Evolutionary conservation across 2,888 invertebrate species (phyloP).

Genomic region (Ectemnius cavifrons): DNA sequence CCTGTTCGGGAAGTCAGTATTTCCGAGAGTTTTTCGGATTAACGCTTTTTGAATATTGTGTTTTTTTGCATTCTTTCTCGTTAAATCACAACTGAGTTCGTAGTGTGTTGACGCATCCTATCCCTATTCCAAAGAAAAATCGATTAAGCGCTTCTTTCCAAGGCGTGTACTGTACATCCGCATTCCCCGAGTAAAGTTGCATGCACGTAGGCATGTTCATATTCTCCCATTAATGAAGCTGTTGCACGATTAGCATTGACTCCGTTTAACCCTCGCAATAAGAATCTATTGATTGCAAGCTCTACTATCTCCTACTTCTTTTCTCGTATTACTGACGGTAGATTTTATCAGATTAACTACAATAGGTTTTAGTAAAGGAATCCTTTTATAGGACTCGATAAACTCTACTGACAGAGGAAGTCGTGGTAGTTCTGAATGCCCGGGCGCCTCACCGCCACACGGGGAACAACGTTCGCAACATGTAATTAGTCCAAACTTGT

Average conservation of each 20-base stretch:
- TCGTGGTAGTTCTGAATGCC: slow-evolving; percentile 72
- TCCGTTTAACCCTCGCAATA: too few species aligned
- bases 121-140: too few species aligned
- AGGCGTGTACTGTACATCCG: too few species aligned
- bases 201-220: not conserved
- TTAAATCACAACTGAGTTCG: slow-evolving; percentile 36
- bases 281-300: too few species aligned
- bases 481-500: slow-evolving; percentile 65
- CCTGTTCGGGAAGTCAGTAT: slow-evolving; percentile 77
- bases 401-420: slow-evolving; percentile 69
- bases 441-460: slow-evolving; percentile 71
- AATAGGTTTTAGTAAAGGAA: not conserved
- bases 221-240: too few species aligned
- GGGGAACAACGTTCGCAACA: slow-evolving; percentile 73
- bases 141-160: too few species aligned
- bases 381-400: slow-evolving; percentile 65
- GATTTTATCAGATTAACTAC: too few species aligned
- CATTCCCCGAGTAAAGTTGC: not conserved
- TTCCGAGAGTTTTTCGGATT: slow-evolving; percentile 31
- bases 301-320: too few species aligned
- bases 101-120: not conserved
- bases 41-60: slow-evolving; percentile 7
- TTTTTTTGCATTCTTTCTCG: slow-evolving; percentile 46
- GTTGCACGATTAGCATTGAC: slow-evolving; percentile 3
- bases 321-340: too few species aligned